Evolutionary conservation across 2,888 invertebrate genomes (phyloP).

Genomic region (Hypena proboscidalis): DNA sequence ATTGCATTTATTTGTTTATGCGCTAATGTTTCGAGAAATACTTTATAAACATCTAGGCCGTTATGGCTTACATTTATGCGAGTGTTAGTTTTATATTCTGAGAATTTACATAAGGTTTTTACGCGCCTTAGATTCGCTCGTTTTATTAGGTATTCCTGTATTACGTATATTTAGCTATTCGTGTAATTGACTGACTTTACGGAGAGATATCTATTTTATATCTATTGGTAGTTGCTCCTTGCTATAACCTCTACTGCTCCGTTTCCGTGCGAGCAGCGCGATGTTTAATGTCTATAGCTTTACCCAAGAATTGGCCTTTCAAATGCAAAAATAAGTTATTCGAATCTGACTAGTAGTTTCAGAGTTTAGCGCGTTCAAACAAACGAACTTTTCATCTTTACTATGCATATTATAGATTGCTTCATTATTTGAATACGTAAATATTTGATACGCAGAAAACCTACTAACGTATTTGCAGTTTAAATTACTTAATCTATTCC

Average conservation of each 20-base stretch:
- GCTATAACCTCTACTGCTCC: too few relatives aligned
- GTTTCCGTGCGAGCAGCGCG: too few relatives aligned
- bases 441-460: too few relatives aligned
- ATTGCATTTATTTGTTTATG: conserved; percentile 30
- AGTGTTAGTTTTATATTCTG: conserved; percentile 33
- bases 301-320: neutral
- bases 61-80: conserved; percentile 27
- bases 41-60: conserved; percentile 21
- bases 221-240: neutral
- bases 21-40: conserved; percentile 30
- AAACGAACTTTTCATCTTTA: too few relatives aligned
- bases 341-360: neutral
- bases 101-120: conserved; percentile 30
- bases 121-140: conserved; percentile 20
- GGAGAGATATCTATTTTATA: conserved; percentile 2
- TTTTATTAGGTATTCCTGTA: conserved; percentile 12
- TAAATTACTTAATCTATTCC: too few relatives aligned
- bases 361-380: neutral
- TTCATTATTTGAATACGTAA: too few relatives aligned
- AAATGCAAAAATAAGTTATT: neutral
- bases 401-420: too few relatives aligned
- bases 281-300: too few relatives aligned
- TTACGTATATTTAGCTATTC: conserved; percentile 10
- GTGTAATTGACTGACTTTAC: conserved; percentile 2
- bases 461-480: too few relatives aligned